A percentile compares a stretch with the other conserved stretches of the same genome.
Evolutionary conservation across 1,140 invertebrate species (phyloP).

Genomic region (Calliphora vicina): DNA sequence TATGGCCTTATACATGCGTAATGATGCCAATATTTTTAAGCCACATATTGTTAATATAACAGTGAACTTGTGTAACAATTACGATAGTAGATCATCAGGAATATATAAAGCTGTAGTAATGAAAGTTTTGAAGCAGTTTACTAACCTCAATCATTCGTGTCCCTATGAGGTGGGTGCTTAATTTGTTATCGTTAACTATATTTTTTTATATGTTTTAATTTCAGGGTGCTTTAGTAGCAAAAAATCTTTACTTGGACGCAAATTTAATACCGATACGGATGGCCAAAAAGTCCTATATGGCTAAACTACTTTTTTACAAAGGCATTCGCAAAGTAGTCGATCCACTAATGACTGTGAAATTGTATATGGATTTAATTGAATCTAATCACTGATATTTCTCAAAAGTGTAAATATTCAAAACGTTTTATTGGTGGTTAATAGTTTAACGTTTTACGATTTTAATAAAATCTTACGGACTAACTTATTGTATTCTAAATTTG

Average conservation of each 20-base stretch:
- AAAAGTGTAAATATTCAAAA: too few relatives aligned
- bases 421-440: too few relatives aligned
- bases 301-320: too few relatives aligned
- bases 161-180: background rate
- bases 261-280: background rate
- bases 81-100: background rate
- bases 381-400: too few relatives aligned
- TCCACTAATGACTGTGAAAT: too few relatives aligned
- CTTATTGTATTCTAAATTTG: too few relatives aligned
- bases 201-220: background rate
- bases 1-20: background rate
- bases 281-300: too few relatives aligned
- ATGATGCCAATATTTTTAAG: background rate
- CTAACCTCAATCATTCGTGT: background rate
- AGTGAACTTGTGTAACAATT: background rate
- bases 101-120: background rate
- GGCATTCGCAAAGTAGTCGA: too few relatives aligned
- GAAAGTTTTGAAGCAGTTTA: background rate
- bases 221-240: background rate
- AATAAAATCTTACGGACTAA: too few relatives aligned
- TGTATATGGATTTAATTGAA: too few relatives aligned
- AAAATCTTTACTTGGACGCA: background rate
- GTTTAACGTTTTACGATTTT: too few relatives aligned
- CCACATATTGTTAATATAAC: background rate
- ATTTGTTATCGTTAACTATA: too few relatives aligned